These are phyloP conservation scores for Heliothis peltigera DNA, from an alignment of 2,888 invertebrate species.

Conservation along the genomic window DNA sequence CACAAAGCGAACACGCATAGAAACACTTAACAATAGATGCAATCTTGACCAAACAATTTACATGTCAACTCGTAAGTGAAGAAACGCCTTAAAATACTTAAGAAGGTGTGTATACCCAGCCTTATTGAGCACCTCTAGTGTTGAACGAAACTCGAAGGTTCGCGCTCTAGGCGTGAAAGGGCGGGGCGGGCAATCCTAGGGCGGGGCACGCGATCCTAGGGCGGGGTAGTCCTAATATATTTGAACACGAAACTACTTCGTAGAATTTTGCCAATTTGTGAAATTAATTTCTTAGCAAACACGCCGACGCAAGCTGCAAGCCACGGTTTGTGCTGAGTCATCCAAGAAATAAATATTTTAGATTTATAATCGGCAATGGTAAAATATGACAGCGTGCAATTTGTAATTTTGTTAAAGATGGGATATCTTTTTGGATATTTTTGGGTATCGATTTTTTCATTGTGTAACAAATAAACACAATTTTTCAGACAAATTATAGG, in stretches of 20 bases:
- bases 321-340: conserved; percentile 57
- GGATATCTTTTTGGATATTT: conserved; percentile 10
- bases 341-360: conserved; percentile 48
- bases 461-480: background rate
- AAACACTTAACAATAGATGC: conserved; percentile 65
- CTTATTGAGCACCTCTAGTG: conserved; percentile 44
- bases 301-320: conserved; percentile 70
- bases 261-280: conserved; percentile 79
- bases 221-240: conserved; percentile 72
- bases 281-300: conserved; percentile 74
- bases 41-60: conserved; percentile 81
- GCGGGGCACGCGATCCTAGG: conserved; percentile 75
- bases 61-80: conserved; percentile 65
- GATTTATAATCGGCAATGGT: conserved; percentile 39
- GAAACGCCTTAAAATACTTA: conserved; percentile 46
- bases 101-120: conserved; percentile 47
- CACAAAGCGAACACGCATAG: conserved; percentile 45
- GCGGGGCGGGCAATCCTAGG: conserved; percentile 77
- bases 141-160: conserved; percentile 33
- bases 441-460: background rate
- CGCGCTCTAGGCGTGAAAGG: conserved; percentile 78
- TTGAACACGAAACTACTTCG: conserved; percentile 73
- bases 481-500: background rate
- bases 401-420: conserved; percentile 34
- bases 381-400: conserved; percentile 42